phyloP scores from a whole-genome alignment of 1,140 invertebrate species.

The Diabrotica undecimpunctata region DNA sequence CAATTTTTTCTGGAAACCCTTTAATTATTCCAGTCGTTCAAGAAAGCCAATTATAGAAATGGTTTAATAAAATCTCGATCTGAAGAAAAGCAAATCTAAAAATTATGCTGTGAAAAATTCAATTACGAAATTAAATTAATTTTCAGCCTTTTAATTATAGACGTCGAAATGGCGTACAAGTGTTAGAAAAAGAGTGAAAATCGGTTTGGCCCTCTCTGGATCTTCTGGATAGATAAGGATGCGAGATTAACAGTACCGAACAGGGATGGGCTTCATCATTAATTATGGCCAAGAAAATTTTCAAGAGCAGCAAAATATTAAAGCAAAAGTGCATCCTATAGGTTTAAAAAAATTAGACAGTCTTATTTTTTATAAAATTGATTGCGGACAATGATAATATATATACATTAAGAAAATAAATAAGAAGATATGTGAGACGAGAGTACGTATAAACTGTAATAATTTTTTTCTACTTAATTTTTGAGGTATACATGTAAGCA shows the following conservation, averaged over 20 bases:
- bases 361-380: no score
- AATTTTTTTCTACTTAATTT: no score
- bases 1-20: constrained; percentile 1
- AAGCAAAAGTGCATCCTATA: no score
- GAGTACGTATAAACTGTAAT: no score
- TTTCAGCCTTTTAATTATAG: constrained; percentile 41
- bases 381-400: no score
- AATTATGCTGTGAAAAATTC: constrained; percentile 33
- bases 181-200: constrained; percentile 39
- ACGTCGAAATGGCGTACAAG: constrained; percentile 41
- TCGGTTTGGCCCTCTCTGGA: constrained; percentile 4
- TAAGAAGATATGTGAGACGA: no score
- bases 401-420: no score
- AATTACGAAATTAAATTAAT: constrained; percentile 44
- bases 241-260: constrained; percentile 8
- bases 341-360: no score
- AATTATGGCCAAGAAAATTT: no score
- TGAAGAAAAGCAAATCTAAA: constrained; percentile 20
- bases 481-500: no score
- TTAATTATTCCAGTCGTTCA: constrained; percentile 10
- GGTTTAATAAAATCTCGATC: constrained; percentile 20
- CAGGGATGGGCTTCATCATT: not conserved
- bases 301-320: no score
- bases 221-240: constrained; percentile 17
- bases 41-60: constrained; percentile 17